Base-by-base conservation (phyloP, 37 sponge, comb jelly and placozoan genomes). In the Theonella swinhoei region DNA sequence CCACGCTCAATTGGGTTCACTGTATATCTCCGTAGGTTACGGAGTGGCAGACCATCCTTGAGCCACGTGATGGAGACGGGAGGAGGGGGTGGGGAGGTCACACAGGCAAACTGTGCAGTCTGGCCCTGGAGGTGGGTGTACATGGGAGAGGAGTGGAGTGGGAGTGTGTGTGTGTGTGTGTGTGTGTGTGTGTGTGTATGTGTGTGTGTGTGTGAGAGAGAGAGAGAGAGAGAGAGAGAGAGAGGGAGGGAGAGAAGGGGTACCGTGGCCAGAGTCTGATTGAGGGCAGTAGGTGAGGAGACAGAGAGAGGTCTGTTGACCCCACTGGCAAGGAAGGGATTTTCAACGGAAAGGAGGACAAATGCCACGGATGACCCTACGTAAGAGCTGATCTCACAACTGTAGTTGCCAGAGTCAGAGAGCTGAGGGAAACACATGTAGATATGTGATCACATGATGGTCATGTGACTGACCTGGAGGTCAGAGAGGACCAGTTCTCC, bases 41-140 rank as follows among this genome's bases (percentile, higher is more conserved):
- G 77, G 60, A 47, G 77, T 39, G 77, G 85, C 4, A 26, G 26
- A 8, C 76, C 84, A n/a, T 75, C 40, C 36, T 32, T 68, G 32
- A 70, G 70, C 85, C 85, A 85, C 54, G 14, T 47, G 54, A 47
- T 47, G 14, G 7, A 7, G 32, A 5, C 23, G 33, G 78, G 78
- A 22, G 70, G 43, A 5, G 85, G 85, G 2, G 75, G 23, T 3
- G 78, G 69, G 0, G 41, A 66, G 1, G 62, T 66, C 25, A 70
- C 35, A 54, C 85, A 85, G 40, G 77, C 78, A 77, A 85, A 85
- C 78, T 85, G 85, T 22, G 71, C 78, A 19, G 85, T 69, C 35
- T 76, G 70, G 9, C 70, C 70, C 31, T 41, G 23, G 5, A 9
- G 38, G 54, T 17, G 54, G 54, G 54, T 47, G 54, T n/a, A n/a